These are phyloP conservation scores for Hemithea aestivaria DNA, from an alignment of 2,888 invertebrate genomes.

Conservation along the genomic window DNA sequence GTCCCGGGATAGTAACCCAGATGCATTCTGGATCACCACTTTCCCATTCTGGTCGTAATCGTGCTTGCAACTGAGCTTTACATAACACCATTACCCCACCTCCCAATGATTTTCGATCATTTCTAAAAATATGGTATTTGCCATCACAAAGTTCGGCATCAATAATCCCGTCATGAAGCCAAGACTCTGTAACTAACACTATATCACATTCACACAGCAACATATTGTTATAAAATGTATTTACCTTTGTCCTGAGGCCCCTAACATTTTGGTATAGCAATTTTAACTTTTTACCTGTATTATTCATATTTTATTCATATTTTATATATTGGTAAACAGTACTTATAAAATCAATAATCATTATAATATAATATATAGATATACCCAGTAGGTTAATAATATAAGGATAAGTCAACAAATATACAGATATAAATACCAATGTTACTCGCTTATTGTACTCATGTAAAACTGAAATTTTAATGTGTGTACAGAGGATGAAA, in stretches of 20 bases:
- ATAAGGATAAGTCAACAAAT: too few species aligned
- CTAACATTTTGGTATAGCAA: slow-evolving; percentile 19
- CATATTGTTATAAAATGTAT: slow-evolving; percentile 11
- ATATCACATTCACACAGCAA: slow-evolving; percentile 7
- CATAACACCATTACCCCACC: slow-evolving; percentile 9
- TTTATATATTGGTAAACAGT: too few species aligned
- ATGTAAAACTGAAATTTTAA: too few species aligned
- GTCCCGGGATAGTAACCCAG: slow-evolving; percentile 6
- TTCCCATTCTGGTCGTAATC: not conserved
- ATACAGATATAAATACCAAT: too few species aligned
- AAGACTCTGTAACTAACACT: slow-evolving; percentile 7
- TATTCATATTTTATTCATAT: slow-evolving; percentile 5
- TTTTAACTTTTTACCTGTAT: slow-evolving; percentile 6
- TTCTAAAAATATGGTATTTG: slow-evolving; percentile 5
- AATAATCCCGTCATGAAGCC: slow-evolving; percentile 10
- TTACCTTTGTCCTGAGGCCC: slow-evolving; percentile 17
- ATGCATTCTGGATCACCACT: slow-evolving; percentile 3
- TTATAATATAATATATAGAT: too few species aligned
- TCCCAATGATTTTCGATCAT: slow-evolving; percentile 4
- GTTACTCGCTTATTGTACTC: too few species aligned
- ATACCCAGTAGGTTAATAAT: too few species aligned
- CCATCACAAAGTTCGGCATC: slow-evolving; percentile 5
- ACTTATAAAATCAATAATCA: too few species aligned
- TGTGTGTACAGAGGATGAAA: too few species aligned
- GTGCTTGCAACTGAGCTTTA: not conserved